A percentile compares a stretch with the other conserved stretches of the same genome.
These are phyloP conservation scores for Nycteola revayana DNA, from an alignment of 2,888 invertebrate genomes.

Conservation along the genomic window DNA sequence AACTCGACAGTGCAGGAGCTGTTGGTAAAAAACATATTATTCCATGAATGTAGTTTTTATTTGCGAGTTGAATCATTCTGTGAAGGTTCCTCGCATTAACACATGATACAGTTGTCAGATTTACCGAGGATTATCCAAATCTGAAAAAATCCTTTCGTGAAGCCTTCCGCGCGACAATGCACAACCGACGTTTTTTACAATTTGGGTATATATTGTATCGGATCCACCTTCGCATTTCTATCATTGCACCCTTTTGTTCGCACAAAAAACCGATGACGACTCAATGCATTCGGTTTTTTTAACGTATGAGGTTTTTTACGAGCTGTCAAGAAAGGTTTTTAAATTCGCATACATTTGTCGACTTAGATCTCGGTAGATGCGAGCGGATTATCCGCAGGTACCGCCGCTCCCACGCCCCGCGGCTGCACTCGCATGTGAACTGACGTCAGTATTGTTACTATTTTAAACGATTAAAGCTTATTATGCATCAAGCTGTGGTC, in stretches of 20 bases:
- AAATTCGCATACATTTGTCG: slow-evolving; percentile 39
- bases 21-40: no score
- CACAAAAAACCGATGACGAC: slow-evolving; percentile 47
- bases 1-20: no score
- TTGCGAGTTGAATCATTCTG: no score
- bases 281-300: slow-evolving; percentile 47
- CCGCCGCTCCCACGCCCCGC: slow-evolving; percentile 20
- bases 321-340: slow-evolving; percentile 25
- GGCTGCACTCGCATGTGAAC: background rate
- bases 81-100: no score
- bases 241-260: slow-evolving; percentile 49
- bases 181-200: slow-evolving; percentile 48
- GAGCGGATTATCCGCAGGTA: slow-evolving; percentile 38
- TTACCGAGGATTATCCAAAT: background rate
- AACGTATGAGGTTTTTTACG: slow-evolving; percentile 22
- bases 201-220: slow-evolving; percentile 33
- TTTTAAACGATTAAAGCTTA: background rate
- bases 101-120: no score
- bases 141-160: slow-evolving; percentile 21
- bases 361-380: slow-evolving; percentile 33
- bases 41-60: no score
- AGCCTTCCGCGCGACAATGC: slow-evolving; percentile 42
- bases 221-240: slow-evolving; percentile 36
- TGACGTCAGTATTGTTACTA: background rate
- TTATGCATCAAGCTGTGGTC: no score